These are phyloP conservation scores for Platichthys stellatus DNA, from an alignment of 2,113 vertebrate species.

Conservation along the genomic window DNA sequence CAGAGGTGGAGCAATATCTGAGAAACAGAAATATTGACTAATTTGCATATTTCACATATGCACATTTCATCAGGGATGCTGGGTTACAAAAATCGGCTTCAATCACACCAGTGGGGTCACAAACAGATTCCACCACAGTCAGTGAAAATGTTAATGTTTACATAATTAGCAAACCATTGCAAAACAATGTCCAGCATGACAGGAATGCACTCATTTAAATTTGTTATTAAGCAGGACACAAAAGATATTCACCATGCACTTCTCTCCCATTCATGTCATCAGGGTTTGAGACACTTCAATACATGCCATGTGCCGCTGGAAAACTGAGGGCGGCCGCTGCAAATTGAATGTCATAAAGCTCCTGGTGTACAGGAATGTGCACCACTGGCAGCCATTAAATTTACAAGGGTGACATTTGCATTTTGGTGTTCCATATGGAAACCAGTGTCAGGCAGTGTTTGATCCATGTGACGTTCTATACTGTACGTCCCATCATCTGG, in stretches of 20 bases:
- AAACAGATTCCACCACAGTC: background rate
- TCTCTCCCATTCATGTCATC: slow-evolving; percentile 2
- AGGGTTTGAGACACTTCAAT: slow-evolving; percentile 20
- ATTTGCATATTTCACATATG: background rate
- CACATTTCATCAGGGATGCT: slow-evolving; percentile 12
- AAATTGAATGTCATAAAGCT: slow-evolving; percentile 54
- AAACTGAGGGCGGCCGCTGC: background rate
- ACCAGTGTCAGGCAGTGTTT: background rate
- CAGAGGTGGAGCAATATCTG: background rate
- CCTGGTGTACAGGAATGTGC: slow-evolving; percentile 23
- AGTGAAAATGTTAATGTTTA: background rate
- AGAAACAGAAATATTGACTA: background rate
- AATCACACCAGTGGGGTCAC: slow-evolving; percentile 1
- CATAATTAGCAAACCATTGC: background rate
- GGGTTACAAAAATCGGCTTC: slow-evolving; percentile 1
- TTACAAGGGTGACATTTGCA: slow-evolving; percentile 43
- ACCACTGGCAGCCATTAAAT: slow-evolving; percentile 26
- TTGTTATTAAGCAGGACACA: background rate
- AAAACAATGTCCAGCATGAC: background rate
- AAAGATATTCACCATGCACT: background rate
- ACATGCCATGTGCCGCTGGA: background rate
- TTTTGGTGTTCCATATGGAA: slow-evolving; percentile 33
- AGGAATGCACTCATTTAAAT: background rate
- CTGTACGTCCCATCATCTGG: slow-evolving; percentile 8
- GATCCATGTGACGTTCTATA: background rate